phyloP scores from a whole-genome alignment of 2,888 invertebrate genomes.

The Lypha dubia region DNA sequence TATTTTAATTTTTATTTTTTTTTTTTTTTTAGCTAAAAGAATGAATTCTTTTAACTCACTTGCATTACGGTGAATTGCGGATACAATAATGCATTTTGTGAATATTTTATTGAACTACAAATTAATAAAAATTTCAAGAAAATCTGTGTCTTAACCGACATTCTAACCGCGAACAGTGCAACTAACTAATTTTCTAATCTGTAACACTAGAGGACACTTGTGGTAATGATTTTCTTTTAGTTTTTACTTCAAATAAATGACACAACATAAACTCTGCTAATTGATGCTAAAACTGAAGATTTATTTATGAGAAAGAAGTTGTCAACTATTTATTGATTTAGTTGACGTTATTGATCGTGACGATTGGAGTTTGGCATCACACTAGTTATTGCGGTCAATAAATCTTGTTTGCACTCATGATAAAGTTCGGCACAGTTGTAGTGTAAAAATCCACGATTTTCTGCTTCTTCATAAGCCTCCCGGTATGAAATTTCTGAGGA shows the following conservation, averaged over 20 bases:
- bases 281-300: neutral
- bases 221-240: neutral
- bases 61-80: slow-evolving; percentile 67
- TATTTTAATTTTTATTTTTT: neutral
- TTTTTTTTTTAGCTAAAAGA: neutral
- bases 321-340: neutral
- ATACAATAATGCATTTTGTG: slow-evolving; percentile 46
- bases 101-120: slow-evolving; percentile 14
- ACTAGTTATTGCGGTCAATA: slow-evolving; percentile 76
- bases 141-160: slow-evolving; percentile 21
- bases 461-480: slow-evolving; percentile 80
- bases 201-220: slow-evolving; percentile 21
- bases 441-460: slow-evolving; percentile 79
- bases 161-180: slow-evolving; percentile 2
- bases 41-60: slow-evolving; percentile 40
- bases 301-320: slow-evolving; percentile 3
- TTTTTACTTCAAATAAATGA: neutral
- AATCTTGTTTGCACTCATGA: slow-evolving; percentile 78
- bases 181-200: slow-evolving; percentile 22
- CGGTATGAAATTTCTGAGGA: slow-evolving; percentile 83
- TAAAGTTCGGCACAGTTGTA: slow-evolving; percentile 80
- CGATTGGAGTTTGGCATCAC: slow-evolving; percentile 37
- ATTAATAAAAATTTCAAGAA: neutral
- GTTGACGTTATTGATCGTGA: neutral
- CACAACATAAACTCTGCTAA: neutral